phyloP scores from a whole-genome alignment of 2,797 vertebrate species.

The Simalia tracyae region DNA sequence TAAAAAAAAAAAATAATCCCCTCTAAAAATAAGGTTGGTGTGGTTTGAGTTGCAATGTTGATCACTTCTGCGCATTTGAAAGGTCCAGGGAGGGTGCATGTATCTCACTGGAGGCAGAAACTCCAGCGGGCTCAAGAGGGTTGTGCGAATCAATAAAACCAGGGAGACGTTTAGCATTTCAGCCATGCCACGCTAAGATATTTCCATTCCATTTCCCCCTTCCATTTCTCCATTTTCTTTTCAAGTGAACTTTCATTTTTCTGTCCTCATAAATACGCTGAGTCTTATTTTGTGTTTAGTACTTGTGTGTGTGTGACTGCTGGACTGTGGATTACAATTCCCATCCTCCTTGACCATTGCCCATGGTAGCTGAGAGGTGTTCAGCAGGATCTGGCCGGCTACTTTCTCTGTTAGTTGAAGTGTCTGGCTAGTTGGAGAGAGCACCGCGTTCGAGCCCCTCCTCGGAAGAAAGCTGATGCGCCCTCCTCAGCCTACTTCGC shows the following conservation, averaged over 20 bases:
- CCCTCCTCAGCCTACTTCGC: not conserved
- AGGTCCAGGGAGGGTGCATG: not conserved
- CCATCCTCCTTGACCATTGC: not conserved
- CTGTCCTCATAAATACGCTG: not conserved
- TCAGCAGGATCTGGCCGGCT: not conserved
- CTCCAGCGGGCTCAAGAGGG: not conserved
- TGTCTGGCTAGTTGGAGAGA: not conserved
- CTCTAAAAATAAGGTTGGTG: not conserved
- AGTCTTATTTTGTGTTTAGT: not conserved
- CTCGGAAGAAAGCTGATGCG: not conserved
- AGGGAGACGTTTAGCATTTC: not conserved
- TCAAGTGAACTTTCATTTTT: accelerated
- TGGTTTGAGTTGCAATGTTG: not conserved
- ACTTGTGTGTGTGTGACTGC: no score
- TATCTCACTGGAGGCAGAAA: not conserved
- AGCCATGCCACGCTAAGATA: no score
- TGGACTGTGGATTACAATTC: not conserved
- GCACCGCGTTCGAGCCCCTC: not conserved
- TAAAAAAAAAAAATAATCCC: not conserved
- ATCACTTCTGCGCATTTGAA: not conserved
- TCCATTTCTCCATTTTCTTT: not conserved
- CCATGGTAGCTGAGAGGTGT: not conserved
- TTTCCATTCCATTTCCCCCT: no score
- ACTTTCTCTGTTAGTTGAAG: not conserved
- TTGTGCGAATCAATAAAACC: not conserved